Evolutionary conservation across 2,888 invertebrate species (phyloP), one percentile per base, ranked within the genome.

Genomic region (Maniola hyperantus): DNA sequence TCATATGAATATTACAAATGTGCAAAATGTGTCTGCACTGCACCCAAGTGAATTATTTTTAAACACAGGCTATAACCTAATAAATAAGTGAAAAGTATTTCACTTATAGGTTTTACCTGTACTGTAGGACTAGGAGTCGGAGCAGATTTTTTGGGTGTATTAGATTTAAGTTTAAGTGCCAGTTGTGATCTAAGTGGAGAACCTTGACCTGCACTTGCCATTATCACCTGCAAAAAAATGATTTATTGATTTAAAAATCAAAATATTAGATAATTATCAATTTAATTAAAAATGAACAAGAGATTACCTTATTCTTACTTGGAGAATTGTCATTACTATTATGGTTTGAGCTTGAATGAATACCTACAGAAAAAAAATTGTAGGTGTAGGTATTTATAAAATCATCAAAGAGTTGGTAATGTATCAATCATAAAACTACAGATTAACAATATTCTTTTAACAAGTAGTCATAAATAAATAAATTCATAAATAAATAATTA

Each of bases 171-270:
- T 87, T 95, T 95, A 75, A 96, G 88, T 64, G 95, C 95, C 75
- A 96, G 88, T 82, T 95, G 95, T 64, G 95, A 95, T 75, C 96
- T 93, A 64, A 96, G 88, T 5, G 96, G 96, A 13, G 96, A 96
- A 36, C 96, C 96, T 82, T 96, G 95, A 44, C 96, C 95, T 68
- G 94, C 94, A 78, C 93, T 92, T 15, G 93, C 88, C 84, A 93
- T 87, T 64, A 88, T 80, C 66, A 91, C 77, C 92, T 92, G 77
- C 78, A 84, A 85, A 71, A 71, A 5, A 59, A 33, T 5, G n/a
- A 33, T 13, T 39, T n/a, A 36, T 20, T 53, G 5, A n/a, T 6
- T 44, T 7, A 44, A 15, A 48, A 15, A n/a, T 7, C 53, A 65
- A 26, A 54, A 26, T 64, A 63, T 36, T 42, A 13, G 2, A 13